Base-by-base conservation (phyloP, 2,113 vertebrate genomes). In the Sceloporus undulatus region DNA sequence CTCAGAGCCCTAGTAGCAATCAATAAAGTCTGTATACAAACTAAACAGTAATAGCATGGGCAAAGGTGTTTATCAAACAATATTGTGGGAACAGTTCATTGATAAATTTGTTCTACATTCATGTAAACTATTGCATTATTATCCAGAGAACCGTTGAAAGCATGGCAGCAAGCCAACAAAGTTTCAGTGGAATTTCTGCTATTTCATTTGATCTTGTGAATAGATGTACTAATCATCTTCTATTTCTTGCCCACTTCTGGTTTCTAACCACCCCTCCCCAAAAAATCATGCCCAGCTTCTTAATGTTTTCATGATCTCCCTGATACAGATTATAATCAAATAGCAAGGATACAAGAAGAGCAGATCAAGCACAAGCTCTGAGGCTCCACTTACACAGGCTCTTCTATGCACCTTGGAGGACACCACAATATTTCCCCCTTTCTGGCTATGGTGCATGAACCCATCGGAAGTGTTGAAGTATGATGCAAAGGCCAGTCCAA, bases 31-130 rank as follows among this genome's bases (percentile, higher is more conserved):
- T 89, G 82, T 92, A 78, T 90, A 92, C 82, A 88, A 93, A 91
- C 74, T 89, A 90, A 94, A 94, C 68, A 93, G 80, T 90, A 66
- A 87, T 93, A 92, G 34, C 82, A 89, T 27, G 23, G 85, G 84
- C 82, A 91, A 91, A 87, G 66, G 14, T 88, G 85, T 94, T 93
- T 93, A 94, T 93, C 88, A 54, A 94, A 91, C 52, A 83, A 86
- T 86, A 86, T 90, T 90, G 52, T 85, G 91, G 86, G 92, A 91
- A 81, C 68, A 81, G 54, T 70, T 91, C 78, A 90, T 71, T 89
- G 89, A 86, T 38, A 75, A 21, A 42, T 89, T 91, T 86, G 74
- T n/a, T 90, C 34, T 38, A 71, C 29, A 11, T 27, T 92, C 23
- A 77, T 81, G 75, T 66, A 89, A 66, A 88, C 73, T 79, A 85